Evolutionary conservation across 1,140 invertebrate species (phyloP).

Genomic region (Elymnias hypermnestra): DNA sequence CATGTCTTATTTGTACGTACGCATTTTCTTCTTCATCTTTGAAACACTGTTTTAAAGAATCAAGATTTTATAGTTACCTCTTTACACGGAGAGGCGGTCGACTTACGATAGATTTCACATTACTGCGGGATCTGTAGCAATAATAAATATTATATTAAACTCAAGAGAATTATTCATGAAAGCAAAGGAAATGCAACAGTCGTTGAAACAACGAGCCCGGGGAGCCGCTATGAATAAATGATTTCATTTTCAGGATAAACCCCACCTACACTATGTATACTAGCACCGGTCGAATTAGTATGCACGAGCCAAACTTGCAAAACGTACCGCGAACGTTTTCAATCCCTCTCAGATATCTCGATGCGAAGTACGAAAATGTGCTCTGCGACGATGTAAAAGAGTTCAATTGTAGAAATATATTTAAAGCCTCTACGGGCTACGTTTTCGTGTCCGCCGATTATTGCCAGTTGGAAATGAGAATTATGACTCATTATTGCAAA

Average conservation of each 20-base stretch:
- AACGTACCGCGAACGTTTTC: slow-evolving; percentile 92
- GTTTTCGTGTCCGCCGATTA: slow-evolving; percentile 94
- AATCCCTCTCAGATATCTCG: slow-evolving; percentile 53
- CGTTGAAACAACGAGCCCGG: slow-evolving; percentile 5
- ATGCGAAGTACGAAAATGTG: slow-evolving; percentile 39
- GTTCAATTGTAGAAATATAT: slow-evolving; percentile 82
- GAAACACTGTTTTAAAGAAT: too few species aligned
- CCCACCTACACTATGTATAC: slow-evolving; percentile 87
- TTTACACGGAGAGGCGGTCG: too few species aligned
- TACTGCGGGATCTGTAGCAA: too few species aligned
- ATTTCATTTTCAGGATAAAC: slow-evolving; percentile 79
- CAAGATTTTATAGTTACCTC: too few species aligned
- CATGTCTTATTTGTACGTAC: too few species aligned
- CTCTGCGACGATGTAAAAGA: slow-evolving; percentile 56
- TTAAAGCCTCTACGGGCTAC: slow-evolving; percentile 78
- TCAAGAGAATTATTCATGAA: slow-evolving; percentile 23
- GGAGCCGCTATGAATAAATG: slow-evolving; percentile 33
- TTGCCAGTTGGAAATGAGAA: slow-evolving; percentile 95
- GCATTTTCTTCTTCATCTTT: too few species aligned
- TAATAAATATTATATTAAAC: too few species aligned
- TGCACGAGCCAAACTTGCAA: slow-evolving; percentile 96
- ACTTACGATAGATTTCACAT: too few species aligned
- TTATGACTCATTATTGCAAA: slow-evolving; percentile 92
- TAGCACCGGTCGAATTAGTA: slow-evolving; percentile 92
- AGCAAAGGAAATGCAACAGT: slow-evolving; percentile 14